These are phyloP conservation scores for Patella pellucida DNA, from an alignment of 2,888 invertebrate genomes.

Conservation along the genomic window DNA sequence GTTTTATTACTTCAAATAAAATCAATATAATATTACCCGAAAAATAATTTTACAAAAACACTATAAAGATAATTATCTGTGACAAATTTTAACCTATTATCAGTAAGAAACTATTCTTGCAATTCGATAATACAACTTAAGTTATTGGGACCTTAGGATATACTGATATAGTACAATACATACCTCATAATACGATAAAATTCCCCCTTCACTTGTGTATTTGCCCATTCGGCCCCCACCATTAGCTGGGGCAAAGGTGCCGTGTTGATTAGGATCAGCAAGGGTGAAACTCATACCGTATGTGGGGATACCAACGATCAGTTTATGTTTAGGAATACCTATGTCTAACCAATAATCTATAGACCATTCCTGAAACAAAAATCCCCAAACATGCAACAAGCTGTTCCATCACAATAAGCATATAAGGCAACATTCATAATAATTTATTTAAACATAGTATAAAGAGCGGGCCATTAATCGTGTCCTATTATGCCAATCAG, in stretches of 20 bases:
- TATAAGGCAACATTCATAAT: no score
- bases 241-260: conserved; percentile 87
- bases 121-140: no score
- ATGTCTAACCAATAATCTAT: conserved; percentile 52
- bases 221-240: conserved; percentile 88
- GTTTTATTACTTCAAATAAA: no score
- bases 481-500: no score
- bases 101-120: no score
- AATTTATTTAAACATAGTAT: no score
- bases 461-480: no score
- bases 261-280: conserved; percentile 39
- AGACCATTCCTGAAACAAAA: conserved; percentile 51
- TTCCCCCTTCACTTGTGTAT: conserved; percentile 93
- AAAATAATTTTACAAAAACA: not conserved
- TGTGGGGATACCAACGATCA: conserved; percentile 93
- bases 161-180: not conserved
- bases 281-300: conserved; percentile 77
- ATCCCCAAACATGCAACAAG: not conserved
- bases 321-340: conserved; percentile 76
- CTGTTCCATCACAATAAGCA: not conserved
- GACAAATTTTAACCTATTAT: no score
- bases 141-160: no score
- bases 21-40: no score
- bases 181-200: conserved; percentile 93
- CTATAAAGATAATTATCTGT: not conserved